A percentile compares a stretch with the other conserved stretches of the same genome.
Evolutionary conservation across 1,140 invertebrate genomes (phyloP).

Genomic region (Trichonephila clavata): DNA sequence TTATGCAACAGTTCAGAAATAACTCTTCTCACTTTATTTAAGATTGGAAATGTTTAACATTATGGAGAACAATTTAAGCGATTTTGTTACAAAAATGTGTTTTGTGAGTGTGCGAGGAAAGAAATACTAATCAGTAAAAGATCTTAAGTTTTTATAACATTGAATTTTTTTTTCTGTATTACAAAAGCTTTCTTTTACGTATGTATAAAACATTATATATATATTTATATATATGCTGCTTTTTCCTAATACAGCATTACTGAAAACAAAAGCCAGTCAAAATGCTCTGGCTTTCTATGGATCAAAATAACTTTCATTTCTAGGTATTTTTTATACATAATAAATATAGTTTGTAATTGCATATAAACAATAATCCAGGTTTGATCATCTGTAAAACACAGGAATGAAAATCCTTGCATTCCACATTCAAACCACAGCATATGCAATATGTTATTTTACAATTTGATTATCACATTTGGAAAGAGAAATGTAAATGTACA

Average conservation of each 20-base stretch:
- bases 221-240: slow-evolving; percentile 27
- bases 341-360: slow-evolving; percentile 54
- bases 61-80: too few relatives aligned
- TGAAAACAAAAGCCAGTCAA: slow-evolving; percentile 55
- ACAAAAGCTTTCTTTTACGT: slow-evolving; percentile 45
- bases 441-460: slow-evolving; percentile 20
- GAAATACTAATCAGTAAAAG: not conserved
- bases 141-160: slow-evolving; percentile 64
- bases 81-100: too few relatives aligned
- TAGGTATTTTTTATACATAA: slow-evolving; percentile 56
- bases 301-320: slow-evolving; percentile 67
- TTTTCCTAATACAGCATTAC: slow-evolving; percentile 48
- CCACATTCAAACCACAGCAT: not conserved
- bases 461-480: slow-evolving; percentile 63
- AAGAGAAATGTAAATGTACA: slow-evolving; percentile 57
- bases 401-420: slow-evolving; percentile 20
- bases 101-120: too few relatives aligned
- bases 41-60: too few relatives aligned
- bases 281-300: slow-evolving; percentile 42
- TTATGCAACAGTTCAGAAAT: too few relatives aligned
- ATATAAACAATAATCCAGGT: slow-evolving; percentile 57
- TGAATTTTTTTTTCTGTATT: slow-evolving; percentile 3
- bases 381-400: slow-evolving; percentile 3
- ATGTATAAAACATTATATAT: slow-evolving; percentile 69
- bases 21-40: too few relatives aligned